Evolutionary conservation across 2,797 vertebrate genomes (phyloP).

Genomic region (Poecilia wingei): DNA sequence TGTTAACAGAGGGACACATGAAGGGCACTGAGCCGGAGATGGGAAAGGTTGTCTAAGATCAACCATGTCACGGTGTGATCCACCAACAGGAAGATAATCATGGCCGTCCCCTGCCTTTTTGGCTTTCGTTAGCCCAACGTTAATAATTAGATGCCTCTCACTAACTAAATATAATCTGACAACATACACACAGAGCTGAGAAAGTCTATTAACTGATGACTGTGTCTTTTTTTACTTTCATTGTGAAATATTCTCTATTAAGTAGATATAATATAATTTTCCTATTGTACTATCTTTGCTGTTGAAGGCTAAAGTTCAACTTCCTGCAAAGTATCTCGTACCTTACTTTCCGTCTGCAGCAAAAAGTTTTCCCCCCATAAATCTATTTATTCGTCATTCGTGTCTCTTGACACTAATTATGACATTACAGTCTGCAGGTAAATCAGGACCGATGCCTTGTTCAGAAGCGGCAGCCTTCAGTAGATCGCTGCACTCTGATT

Average conservation of each 20-base stretch:
- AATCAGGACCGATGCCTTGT: slow-evolving; percentile 17
- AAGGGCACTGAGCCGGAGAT: not conserved
- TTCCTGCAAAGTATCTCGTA: not conserved
- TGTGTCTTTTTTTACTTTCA: not conserved
- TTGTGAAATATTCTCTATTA: not conserved
- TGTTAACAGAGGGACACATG: not conserved
- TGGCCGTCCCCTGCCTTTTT: not conserved
- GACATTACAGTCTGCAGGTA: slow-evolving; percentile 8
- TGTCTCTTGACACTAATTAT: slow-evolving; percentile 1
- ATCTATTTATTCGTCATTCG: not conserved
- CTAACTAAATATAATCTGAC: not conserved
- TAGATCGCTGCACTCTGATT: slow-evolving; percentile 16
- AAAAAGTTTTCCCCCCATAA: not conserved
- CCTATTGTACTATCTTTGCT: not conserved
- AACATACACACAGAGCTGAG: not conserved
- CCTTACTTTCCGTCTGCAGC: not conserved
- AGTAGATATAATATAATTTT: not conserved
- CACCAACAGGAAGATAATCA: not conserved
- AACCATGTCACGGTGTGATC: not conserved
- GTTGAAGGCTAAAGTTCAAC: not conserved
- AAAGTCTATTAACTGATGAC: not conserved
- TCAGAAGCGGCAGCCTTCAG: slow-evolving; percentile 16
- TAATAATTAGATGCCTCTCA: not conserved
- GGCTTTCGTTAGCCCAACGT: not conserved
- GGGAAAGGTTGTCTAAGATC: not conserved